Evolutionary conservation across 2,113 vertebrate species (phyloP).

Genomic region (Strix aluco): DNA sequence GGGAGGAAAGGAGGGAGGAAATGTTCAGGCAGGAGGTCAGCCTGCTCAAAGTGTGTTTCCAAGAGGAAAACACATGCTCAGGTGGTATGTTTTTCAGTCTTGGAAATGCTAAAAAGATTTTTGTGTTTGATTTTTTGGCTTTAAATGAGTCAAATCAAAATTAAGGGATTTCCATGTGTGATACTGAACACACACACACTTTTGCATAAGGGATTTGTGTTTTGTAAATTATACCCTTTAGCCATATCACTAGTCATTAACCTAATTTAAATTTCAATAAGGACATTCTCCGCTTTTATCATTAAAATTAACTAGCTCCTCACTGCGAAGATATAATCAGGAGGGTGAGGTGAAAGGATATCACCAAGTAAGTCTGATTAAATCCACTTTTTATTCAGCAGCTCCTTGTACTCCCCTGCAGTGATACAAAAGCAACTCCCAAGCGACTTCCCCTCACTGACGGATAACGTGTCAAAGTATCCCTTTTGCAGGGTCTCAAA

Average conservation of each 20-base stretch:
- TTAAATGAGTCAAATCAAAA: conserved; percentile 26
- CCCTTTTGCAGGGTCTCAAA: conserved; percentile 21
- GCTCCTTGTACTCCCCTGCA: not conserved
- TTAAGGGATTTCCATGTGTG: conserved; percentile 3
- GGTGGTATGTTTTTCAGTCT: not conserved
- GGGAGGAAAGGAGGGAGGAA: not conserved
- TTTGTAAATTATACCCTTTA: conserved; percentile 39
- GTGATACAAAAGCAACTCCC: conserved; percentile 39
- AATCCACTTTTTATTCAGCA: conserved; percentile 41
- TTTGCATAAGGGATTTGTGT: conserved; percentile 47
- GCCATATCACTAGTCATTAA: conserved; percentile 47
- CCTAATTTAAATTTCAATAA: conserved; percentile 55
- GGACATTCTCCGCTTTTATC: conserved; percentile 9
- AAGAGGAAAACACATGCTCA: not conserved
- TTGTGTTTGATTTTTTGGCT: conserved; percentile 40
- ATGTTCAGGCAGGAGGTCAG: not conserved
- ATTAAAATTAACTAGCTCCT: conserved; percentile 43
- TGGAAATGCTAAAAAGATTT: conserved; percentile 16
- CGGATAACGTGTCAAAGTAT: conserved; percentile 16
- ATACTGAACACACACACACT: not conserved
- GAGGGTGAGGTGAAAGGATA: not conserved
- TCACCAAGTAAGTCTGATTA: conserved; percentile 48
- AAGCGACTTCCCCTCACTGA: not conserved
- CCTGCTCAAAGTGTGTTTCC: not conserved
- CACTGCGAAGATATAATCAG: conserved; percentile 16